Percentiles rank a stretch among this genome's conserved stretches.
phyloP scores from a whole-genome alignment of 2,797 vertebrate species.

The Hydrophis major region DNA sequence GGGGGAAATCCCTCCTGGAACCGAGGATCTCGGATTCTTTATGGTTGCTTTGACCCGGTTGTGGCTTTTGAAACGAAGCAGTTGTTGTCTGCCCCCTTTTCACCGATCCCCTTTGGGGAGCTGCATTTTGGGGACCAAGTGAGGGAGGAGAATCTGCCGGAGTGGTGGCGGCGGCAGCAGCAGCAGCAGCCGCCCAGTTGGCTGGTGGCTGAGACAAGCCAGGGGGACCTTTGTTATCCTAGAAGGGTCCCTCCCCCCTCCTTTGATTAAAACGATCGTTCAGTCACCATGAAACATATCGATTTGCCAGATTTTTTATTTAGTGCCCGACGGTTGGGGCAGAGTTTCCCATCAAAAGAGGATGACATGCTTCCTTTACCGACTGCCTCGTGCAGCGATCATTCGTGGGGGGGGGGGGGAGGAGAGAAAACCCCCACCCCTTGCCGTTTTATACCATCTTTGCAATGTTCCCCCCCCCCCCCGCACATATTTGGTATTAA shows the following conservation, averaged over 20 bases:
- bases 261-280: neutral
- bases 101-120: neutral
- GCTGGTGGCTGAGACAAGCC: neutral
- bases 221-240: neutral
- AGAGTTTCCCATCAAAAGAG: neutral
- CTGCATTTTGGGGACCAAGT: too few relatives aligned
- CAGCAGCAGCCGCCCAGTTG: neutral
- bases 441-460: neutral
- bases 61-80: neutral
- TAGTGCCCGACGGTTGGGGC: neutral
- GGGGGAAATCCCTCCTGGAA: neutral
- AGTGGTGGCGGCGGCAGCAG: too few relatives aligned
- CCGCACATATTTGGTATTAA: neutral
- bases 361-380: neutral
- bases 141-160: neutral
- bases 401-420: neutral
- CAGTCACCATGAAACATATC: too few relatives aligned
- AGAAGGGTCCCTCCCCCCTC: too few relatives aligned
- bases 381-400: neutral
- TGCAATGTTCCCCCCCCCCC: neutral
- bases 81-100: neutral
- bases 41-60: neutral
- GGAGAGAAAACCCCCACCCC: neutral
- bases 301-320: neutral
- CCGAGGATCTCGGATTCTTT: neutral